Evolutionary conservation across 2,113 vertebrate species (phyloP).

Genomic region (Onychostruthus taczanowskii): DNA sequence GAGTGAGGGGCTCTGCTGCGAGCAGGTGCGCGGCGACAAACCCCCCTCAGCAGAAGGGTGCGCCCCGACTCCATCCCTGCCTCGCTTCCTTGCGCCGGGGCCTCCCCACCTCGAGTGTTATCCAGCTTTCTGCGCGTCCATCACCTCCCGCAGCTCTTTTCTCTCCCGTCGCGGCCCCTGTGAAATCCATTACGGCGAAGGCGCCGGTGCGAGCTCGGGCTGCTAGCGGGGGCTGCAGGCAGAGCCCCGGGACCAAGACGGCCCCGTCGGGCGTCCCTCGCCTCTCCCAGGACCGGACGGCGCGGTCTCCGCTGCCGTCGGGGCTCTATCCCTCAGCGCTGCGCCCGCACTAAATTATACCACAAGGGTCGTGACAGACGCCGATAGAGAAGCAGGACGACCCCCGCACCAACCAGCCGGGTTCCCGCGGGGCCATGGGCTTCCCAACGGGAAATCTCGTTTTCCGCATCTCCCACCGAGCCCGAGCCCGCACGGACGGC

Average conservation of each 20-base stretch:
- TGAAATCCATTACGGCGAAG: not conserved
- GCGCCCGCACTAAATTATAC: fast-evolving
- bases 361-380: not conserved
- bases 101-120: not conserved
- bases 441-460: not conserved
- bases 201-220: not conserved
- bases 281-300: too few relatives aligned
- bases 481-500: not conserved
- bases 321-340: not conserved
- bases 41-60: not conserved
- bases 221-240: not conserved
- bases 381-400: not conserved
- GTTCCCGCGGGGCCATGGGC: fast-evolving
- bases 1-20: fast-evolving
- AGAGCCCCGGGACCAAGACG: not conserved
- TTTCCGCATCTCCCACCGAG: not conserved
- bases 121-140: not conserved
- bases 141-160: not conserved
- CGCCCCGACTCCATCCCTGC: not conserved
- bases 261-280: not conserved
- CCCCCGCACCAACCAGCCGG: not conserved
- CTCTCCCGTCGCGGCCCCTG: not conserved
- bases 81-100: fast-evolving
- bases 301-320: not conserved
- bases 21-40: fast-evolving